Evolutionary conservation across 2,113 vertebrate genomes (phyloP), one percentile per base, ranked within the genome.

Genomic region (Burhinus oedicnemus): DNA sequence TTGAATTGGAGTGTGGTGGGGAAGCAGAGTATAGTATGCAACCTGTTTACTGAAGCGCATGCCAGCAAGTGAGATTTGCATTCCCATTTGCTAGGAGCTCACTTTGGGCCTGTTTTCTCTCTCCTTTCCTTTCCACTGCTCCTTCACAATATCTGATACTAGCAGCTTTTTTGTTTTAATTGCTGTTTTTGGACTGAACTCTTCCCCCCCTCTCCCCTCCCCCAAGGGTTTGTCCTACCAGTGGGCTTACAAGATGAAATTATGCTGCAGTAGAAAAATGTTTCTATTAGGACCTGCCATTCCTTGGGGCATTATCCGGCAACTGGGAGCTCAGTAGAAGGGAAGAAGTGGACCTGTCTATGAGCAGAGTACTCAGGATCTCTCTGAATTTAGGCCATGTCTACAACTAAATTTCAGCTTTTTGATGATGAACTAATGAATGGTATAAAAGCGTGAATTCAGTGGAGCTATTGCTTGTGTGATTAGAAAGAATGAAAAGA

Each of bases 31-130:
- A 29, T 44, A 96, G 93, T 88, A 62, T 55, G 93, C 97, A 97
- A 96, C 96, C 96, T 97, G 97, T 96, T 97, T 97, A 95, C 93
- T 62, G 78, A 71, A 93, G 78, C 69, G 34, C 79, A 80, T 96
- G 97, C 96, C 97, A 97, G 91, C 51, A 95, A 96, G 94, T 83
- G 87, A 77, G 87, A 93, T 85, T 91, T 93, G 25, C 88, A 79
- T 85, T 92, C 82, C 70, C 5, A 0, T 69, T 96, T 80, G 70
- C 84, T 64, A 70, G 38, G 30, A 79, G 95, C 82, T 96, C 68
- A 71, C 82, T 93, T 70, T 57, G 84, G 51, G 70, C 58, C 70
- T 14, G 8, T 96, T 95, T 96, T 85, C 60, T 78, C 44, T 78
- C 68, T 94, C 51, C 81, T 86, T 75, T 93, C 45, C 9, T 79